Conservation (phyloP, 2,888 invertebrate genomes). For the Pyrrhia umbra region DNA sequence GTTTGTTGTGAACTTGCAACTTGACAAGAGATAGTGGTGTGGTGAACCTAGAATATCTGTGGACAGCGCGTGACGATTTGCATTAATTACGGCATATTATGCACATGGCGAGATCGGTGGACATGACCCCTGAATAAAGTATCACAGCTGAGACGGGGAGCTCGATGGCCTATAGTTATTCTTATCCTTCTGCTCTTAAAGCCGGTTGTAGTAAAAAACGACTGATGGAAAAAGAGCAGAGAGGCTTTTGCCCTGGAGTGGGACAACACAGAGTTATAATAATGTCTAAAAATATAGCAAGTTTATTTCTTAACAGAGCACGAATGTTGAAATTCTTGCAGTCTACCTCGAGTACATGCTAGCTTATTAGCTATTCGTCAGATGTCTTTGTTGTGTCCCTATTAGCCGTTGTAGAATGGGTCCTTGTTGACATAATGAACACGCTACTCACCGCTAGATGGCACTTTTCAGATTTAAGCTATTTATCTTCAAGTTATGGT, state of each 20-base stretch:
- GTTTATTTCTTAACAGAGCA: too few species aligned
- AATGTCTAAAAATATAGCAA: too few species aligned
- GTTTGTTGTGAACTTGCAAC: neutral
- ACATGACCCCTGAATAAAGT: conserved; percentile 27
- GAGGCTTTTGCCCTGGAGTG: too few species aligned
- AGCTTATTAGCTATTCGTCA: too few species aligned
- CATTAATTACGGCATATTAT: conserved; percentile 21
- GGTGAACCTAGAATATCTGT: neutral
- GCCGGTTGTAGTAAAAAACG: neutral
- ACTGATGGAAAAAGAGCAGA: too few species aligned
- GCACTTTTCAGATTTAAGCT: neutral
- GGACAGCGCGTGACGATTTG: conserved; percentile 9
- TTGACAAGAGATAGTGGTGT: neutral
- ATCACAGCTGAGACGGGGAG: conserved; percentile 3
- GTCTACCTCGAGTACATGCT: too few species aligned
- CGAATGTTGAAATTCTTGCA: too few species aligned
- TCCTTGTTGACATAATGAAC: too few species aligned
- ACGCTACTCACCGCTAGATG: conserved; percentile 31
- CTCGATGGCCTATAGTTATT: neutral
- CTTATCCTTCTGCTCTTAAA: conserved; percentile 4
- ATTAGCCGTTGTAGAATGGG: too few species aligned
- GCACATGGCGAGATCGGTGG: conserved; percentile 20
- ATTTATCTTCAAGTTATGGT: too few species aligned
- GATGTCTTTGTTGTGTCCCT: too few species aligned
- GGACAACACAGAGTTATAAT: too few species aligned